A percentile compares a stretch with the other conserved stretches of the same genome.
Evolutionary conservation across 2,888 invertebrate species (phyloP).

Genomic region (Amorpha juglandis): DNA sequence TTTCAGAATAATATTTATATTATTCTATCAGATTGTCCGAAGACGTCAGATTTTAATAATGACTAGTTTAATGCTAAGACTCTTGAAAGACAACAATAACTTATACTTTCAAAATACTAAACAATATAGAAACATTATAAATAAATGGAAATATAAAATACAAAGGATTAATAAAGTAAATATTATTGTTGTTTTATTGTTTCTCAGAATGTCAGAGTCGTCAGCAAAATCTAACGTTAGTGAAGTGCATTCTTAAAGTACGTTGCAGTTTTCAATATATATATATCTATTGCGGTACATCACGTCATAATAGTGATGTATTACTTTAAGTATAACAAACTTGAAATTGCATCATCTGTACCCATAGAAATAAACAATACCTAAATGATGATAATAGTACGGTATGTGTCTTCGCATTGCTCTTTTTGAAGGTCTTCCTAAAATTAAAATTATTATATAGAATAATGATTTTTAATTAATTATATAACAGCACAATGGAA

Average conservation of each 20-base stretch:
- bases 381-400: constrained; percentile 4
- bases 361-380: not conserved
- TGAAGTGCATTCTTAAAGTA: not conserved
- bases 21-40: too few species aligned
- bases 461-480: not conserved
- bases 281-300: constrained; percentile 8
- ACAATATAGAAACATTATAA: too few species aligned
- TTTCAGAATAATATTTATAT: too few species aligned
- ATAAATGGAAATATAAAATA: too few species aligned
- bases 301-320: constrained; percentile 20
- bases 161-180: not conserved
- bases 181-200: not conserved
- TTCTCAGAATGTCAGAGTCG: not conserved
- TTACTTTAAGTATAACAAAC: not conserved
- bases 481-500: constrained; percentile 19
- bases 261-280: not conserved
- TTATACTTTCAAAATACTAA: too few species aligned
- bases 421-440: constrained; percentile 19
- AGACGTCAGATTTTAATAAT: too few species aligned
- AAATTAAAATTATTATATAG: constrained; percentile 12
- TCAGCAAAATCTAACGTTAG: not conserved
- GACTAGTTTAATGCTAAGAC: too few species aligned
- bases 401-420: constrained; percentile 17
- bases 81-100: too few species aligned
- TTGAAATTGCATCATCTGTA: not conserved